Conservation (phyloP, 2,888 invertebrate genomes). For the Phengaris alcon region DNA sequence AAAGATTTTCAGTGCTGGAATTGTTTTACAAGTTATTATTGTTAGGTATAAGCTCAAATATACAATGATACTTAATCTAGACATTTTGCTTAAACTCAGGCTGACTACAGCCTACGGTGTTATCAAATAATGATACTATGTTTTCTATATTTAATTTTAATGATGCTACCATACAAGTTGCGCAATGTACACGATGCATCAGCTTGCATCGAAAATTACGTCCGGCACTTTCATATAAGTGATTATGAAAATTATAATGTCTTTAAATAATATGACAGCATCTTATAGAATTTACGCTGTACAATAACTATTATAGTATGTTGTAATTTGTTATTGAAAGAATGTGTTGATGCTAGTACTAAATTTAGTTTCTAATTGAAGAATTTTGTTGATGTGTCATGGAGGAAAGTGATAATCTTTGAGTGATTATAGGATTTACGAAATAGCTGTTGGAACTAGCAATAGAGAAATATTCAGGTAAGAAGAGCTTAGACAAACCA, state of each 20-base stretch:
- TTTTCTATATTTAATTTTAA: slow-evolving; percentile 23
- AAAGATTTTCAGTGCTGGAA: too few species aligned
- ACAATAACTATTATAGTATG: neutral
- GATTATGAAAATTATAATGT: slow-evolving; percentile 10
- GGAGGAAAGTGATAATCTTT: too few species aligned
- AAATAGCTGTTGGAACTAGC: too few species aligned
- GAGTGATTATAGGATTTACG: too few species aligned
- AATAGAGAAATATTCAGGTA: too few species aligned
- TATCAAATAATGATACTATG: slow-evolving; percentile 10
- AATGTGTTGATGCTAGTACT: neutral
- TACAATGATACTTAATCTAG: too few species aligned
- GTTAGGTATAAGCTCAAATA: too few species aligned
- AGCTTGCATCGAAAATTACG: slow-evolving; percentile 26
- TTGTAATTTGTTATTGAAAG: neutral
- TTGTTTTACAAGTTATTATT: too few species aligned
- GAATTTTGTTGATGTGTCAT: neutral
- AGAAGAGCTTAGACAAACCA: too few species aligned
- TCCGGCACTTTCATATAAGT: slow-evolving; percentile 18
- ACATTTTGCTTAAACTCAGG: too few species aligned
- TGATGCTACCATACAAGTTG: slow-evolving; percentile 16
- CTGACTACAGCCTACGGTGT: neutral
- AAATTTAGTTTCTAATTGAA: neutral
- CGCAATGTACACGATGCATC: slow-evolving; percentile 10
- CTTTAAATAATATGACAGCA: slow-evolving; percentile 11
- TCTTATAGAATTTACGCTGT: neutral